Conservation (phyloP, 2,113 vertebrate species). For the Callospermophilus lateralis region DNA sequence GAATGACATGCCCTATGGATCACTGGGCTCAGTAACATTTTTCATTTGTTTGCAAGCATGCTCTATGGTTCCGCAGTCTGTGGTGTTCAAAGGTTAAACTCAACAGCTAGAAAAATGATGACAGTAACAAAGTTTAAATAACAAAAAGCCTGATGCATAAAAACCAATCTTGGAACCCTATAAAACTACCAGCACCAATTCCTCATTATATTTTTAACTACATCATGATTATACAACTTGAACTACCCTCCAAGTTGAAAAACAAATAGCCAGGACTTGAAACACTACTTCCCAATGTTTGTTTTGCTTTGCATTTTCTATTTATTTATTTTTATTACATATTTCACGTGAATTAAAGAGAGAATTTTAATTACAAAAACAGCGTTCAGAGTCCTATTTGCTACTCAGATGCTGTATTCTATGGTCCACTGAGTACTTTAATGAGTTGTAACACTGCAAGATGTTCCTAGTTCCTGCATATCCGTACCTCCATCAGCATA, state of each 20-base stretch:
- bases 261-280: conserved; percentile 5
- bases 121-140: conserved; percentile 75
- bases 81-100: conserved; percentile 72
- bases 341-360: conserved; percentile 65
- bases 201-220: conserved; percentile 72
- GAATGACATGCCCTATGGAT: conserved; percentile 31
- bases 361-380: conserved; percentile 77
- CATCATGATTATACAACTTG: conserved; percentile 33
- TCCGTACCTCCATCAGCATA: conserved; percentile 53
- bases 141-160: conserved; percentile 62
- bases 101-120: conserved; percentile 80
- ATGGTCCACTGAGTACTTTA: conserved; percentile 72
- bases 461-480: conserved; percentile 61
- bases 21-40: background rate
- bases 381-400: background rate
- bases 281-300: background rate
- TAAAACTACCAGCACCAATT: conserved; percentile 51
- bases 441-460: conserved; percentile 70
- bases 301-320: conserved; percentile 61
- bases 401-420: conserved; percentile 62
- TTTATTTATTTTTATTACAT: conserved; percentile 26
- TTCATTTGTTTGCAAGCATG: conserved; percentile 8
- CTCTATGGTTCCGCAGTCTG: background rate
- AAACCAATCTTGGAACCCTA: conserved; percentile 72
- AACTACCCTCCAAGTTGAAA: background rate